phyloP scores from a whole-genome alignment of 2,113 vertebrate genomes.

The Ctenodactylus gundi region DNA sequence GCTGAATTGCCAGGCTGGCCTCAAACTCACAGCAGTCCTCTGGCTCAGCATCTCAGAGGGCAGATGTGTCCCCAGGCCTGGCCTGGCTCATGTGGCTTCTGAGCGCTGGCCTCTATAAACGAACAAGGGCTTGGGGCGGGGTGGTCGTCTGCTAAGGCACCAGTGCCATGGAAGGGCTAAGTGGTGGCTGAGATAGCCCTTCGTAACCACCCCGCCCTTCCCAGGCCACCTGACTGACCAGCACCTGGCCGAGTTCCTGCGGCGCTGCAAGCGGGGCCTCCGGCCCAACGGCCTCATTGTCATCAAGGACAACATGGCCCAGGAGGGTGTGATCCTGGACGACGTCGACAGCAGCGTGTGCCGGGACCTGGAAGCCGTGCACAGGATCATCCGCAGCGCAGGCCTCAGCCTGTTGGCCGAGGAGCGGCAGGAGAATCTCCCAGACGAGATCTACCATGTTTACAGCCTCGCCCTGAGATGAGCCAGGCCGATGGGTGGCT shows the following conservation, averaged over 20 bases:
- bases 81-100: too few species aligned
- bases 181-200: too few species aligned
- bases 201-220: not conserved
- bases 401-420: constrained; percentile 90
- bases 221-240: constrained; percentile 94
- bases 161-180: too few species aligned
- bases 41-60: not conserved
- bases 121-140: not conserved
- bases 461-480: constrained; percentile 95
- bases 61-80: too few species aligned
- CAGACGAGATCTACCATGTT: constrained; percentile 96
- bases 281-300: constrained; percentile 91
- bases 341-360: constrained; percentile 99
- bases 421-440: constrained; percentile 94
- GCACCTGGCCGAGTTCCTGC: constrained; percentile 93
- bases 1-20: not conserved
- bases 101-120: not conserved
- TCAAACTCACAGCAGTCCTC: not conserved
- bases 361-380: constrained; percentile 89
- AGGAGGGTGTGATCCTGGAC: constrained; percentile 94
- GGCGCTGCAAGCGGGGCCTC: constrained; percentile 88
- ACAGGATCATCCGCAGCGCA: constrained; percentile 84
- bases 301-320: constrained; percentile 98
- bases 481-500: constrained; percentile 58
- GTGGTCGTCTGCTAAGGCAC: too few species aligned